Base-by-base conservation (phyloP, 2,797 vertebrate genomes). In the Nyctalus aviator region DNA sequence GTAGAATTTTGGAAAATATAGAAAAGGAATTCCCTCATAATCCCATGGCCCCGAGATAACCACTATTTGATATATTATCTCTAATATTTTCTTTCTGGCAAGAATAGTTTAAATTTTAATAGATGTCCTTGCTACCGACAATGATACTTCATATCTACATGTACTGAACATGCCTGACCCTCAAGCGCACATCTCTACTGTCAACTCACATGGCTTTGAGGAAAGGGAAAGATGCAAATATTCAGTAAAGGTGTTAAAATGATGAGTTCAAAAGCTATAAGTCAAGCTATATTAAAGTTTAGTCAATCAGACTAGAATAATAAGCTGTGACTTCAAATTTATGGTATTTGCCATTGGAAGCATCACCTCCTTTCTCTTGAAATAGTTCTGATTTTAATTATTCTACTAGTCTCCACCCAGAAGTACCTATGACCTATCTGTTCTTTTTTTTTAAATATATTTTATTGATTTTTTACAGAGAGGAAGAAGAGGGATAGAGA, bases 201-300 rank as follows among this genome's bases (percentile, higher is more conserved):
- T 48, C 72, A 91, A 90, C 46, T 71, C 27, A 37, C 59, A 94
- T 90, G 66, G 57, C 71, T 82, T 86, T 93, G 35, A 91, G 83
- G 59, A 78, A 89, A 75, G 55, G 57, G 14, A 62, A 89, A 81
- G 72, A 44, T 77, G 48, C 3, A 87, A n/a, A 89, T 89, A 75
- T 35, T 75, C 84, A 53, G 25, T n/a, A 41, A 84, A 81, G 37
- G 46, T 93, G 21, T 83, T 90, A 72, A 94, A 93, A 87, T n/a
- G 32, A 83, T 55, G 92, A 76, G 37, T 72, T 83, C 64, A 57
- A 73, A 89, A 93, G 71, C 71, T 81, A 62, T 64, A 83, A 72
- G 15, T 12, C 37, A 77, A 79, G 35, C 27, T 94, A 82, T 86
- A 88, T 12, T n/a, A 81, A 88, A 76, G 69, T 93, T 85, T 77